Base-by-base conservation (phyloP, 2,113 vertebrate species). In the Apodemus speciosus region DNA sequence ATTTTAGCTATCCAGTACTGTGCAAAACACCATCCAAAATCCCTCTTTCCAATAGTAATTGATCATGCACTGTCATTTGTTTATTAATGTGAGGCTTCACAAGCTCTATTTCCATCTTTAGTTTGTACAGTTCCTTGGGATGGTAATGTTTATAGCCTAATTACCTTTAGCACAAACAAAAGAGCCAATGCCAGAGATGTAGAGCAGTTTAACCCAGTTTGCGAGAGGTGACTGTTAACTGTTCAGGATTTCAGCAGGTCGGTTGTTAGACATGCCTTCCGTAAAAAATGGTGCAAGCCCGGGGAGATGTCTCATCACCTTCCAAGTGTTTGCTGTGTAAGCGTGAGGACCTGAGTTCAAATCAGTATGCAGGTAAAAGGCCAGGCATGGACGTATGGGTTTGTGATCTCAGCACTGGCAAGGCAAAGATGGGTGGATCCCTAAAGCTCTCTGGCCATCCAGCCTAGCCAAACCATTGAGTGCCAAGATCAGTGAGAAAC, bases 31-130 rank as follows among this genome's bases (percentile, higher is more conserved):
- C 27, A 68, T 32, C 51, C 25, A 69, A 86, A n/a, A 93, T 40
- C 88, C 84, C 56, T 88, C n/a, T 96, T 95, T 92, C 79, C 76
- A 75, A 72, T 93, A 90, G 62, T 83, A 95, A 92, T 16, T 90
- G 72, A 56, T 68, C 11, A 32, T 87, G 71, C 46, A 66, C 30
- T 88, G 85, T 68, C 85, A 56, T 76, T 93, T 95, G 92, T 93
- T 96, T 93, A 89, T 91, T 92, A 88, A 81, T 64, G 35, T 64
- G 85, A 93, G 71, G 43, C 43, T 87, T 88, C 25, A 66, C 80
- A 90, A 91, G 40, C 30, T 86, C 85, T 90, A 23, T 64, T 92
- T 80, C 62, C 75, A 85, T 91, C 64, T 96, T 96, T 46, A 62
- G 76, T 60, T 71, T 87, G 27, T 71, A 46, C 13, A 92, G 81